A percentile compares a stretch with the other conserved stretches of the same genome.
phyloP scores from a whole-genome alignment of 35 echinoderm and acorn worm species.

The Eucidaris tribuloides region DNA sequence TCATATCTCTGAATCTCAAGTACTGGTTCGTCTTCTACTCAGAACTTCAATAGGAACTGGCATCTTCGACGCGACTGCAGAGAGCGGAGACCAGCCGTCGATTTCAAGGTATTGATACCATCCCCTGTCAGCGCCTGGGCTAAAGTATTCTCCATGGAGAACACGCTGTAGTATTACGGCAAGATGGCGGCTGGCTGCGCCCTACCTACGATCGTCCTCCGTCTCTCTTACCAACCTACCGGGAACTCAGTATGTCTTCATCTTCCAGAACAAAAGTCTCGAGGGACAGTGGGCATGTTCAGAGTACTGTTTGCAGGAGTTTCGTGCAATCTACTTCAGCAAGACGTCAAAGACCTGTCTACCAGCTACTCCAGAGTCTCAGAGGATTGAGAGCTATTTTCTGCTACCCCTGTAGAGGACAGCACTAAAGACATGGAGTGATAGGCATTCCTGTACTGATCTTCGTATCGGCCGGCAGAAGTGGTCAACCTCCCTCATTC shows the following conservation, averaged over 20 bases:
- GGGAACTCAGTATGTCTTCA: conserved; percentile 3
- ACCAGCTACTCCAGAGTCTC: conserved; percentile 14
- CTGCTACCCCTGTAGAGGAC: conserved; percentile 22
- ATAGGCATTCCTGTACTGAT: conserved; percentile 74
- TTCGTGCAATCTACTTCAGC: conserved; percentile 24
- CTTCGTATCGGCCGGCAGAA: conserved; percentile 49
- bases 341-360: background rate
- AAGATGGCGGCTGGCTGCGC: conserved; percentile 76
- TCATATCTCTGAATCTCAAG: too few relatives aligned
- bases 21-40: too few relatives aligned
- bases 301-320: conserved; percentile 33
- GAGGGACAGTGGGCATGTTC: conserved; percentile 39
- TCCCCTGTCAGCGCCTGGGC: conserved; percentile 65
- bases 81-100: too few relatives aligned
- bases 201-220: conserved; percentile 67
- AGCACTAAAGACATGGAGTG: conserved; percentile 56
- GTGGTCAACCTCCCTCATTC: background rate
- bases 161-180: conserved; percentile 95
- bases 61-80: too few relatives aligned
- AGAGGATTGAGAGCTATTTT: conserved; percentile 41
- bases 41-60: too few relatives aligned
- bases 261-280: conserved; percentile 68
- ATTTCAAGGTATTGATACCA: background rate
- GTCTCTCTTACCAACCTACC: background rate
- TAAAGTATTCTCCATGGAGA: conserved; percentile 93